These are phyloP conservation scores for Spinus pinus DNA, from an alignment of 2,797 vertebrate species.

Conservation along the genomic window DNA sequence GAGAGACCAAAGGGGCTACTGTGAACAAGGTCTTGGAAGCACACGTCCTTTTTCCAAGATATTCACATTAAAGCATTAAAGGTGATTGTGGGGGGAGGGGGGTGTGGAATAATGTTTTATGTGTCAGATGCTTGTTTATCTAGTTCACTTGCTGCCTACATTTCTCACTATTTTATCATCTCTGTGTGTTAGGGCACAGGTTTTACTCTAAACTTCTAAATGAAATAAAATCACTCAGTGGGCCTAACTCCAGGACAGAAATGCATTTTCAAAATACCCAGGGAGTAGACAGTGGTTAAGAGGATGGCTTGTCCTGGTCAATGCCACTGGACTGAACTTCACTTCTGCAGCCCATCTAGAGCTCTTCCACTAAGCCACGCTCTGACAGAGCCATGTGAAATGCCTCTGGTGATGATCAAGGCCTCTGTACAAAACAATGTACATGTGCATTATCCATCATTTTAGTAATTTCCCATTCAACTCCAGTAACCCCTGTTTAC, in stretches of 20 bases:
- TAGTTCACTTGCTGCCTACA: not conserved
- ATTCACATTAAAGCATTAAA: not conserved
- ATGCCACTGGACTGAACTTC: not conserved
- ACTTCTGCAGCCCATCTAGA: not conserved
- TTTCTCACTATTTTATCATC: not conserved
- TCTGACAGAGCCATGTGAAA: not conserved
- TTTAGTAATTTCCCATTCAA: not conserved
- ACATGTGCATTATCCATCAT: not conserved
- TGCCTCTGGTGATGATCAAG: not conserved
- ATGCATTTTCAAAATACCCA: not conserved
- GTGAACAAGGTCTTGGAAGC: not conserved
- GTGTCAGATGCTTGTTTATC: not conserved
- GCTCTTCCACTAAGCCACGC: not conserved
- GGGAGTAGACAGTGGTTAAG: not conserved
- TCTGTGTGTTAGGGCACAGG: not conserved
- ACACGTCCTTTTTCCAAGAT: not conserved
- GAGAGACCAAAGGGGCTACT: not conserved
- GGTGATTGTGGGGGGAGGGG: rapidly evolving
- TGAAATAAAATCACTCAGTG: not conserved
- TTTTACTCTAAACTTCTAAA: not conserved
- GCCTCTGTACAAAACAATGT: not conserved
- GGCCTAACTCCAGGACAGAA: not conserved
- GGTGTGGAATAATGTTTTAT: not conserved
- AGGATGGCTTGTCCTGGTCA: not conserved
- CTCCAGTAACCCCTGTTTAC: not conserved